phyloP scores from a whole-genome alignment of 2,888 invertebrate genomes.

The Aelia acuminata region DNA sequence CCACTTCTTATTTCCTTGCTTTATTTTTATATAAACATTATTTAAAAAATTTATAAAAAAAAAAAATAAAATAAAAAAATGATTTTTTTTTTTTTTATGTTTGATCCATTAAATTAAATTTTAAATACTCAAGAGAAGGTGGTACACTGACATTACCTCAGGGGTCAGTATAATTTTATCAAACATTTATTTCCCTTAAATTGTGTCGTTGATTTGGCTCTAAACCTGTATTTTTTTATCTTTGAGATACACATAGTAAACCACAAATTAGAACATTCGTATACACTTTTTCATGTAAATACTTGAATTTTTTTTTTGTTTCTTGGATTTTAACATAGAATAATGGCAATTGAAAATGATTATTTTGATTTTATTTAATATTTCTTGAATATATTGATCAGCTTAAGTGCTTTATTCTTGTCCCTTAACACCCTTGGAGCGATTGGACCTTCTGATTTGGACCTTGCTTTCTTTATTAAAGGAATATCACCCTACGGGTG shows the following conservation, averaged over 20 bases:
- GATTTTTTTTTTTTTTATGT: background rate
- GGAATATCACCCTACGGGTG: too few relatives aligned
- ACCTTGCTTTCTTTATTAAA: too few relatives aligned
- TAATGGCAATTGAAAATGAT: background rate
- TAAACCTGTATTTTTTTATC: background rate
- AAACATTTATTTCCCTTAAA: background rate
- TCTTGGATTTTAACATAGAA: background rate
- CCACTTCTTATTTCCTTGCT: background rate
- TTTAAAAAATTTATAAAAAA: too few relatives aligned
- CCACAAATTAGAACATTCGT: background rate
- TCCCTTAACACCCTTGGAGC: too few relatives aligned
- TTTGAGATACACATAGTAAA: background rate
- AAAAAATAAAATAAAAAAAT: background rate
- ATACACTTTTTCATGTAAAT: background rate
- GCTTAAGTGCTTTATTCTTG: too few relatives aligned
- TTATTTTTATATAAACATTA: too few relatives aligned
- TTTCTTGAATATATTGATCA: too few relatives aligned
- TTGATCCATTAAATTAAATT: background rate
- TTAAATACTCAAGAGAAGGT: background rate
- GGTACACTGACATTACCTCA: constrained; percentile 16
- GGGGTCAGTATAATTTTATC: constrained; percentile 5
- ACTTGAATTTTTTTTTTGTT: background rate
- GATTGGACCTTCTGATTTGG: too few relatives aligned
- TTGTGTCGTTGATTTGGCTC: background rate
- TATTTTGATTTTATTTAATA: background rate